Evolutionary conservation across 2,888 invertebrate species (phyloP), one percentile per base, ranked within the genome.

Genomic region (Spisula subtruncata): DNA sequence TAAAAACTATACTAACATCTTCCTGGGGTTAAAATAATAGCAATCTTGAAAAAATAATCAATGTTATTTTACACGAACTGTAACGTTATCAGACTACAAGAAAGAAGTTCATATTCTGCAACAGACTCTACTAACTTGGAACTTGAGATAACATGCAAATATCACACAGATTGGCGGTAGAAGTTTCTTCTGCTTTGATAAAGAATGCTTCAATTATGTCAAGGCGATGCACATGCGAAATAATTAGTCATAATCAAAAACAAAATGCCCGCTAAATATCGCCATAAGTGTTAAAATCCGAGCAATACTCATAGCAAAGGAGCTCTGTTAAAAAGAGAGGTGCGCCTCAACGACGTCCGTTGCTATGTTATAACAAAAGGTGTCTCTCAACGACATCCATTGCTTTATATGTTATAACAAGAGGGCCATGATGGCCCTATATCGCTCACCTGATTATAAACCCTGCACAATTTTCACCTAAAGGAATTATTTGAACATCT

Each of bases 31-130:
- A 75, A 16, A 75, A 25, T 14, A 75, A 25, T 16, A 60, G 35
- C n/a, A 35, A 35, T 75, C 29, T 75, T 25, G 35, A 75, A 35
- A 35, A 75, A 75, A 75, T 20, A 75, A 75, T 75, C 32, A 32
- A 32, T 75, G 75, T 75, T 75, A 35, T 75, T 75, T 35, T 75
- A 75, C 75, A 75, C 35, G 75, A 75, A 18, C 18, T 35, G 35
- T 35, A 32, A 35, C 16, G 41, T 75, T 75, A 25, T 75, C 35
- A 32, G 35, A 75, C 25, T 75, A 75, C 32, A 75, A 16, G 35
- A 75, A 41, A 75, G 25, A 75, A 25, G 60, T 66, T 25, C 60
- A 66, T 66, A 20, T 25, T 66, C n/a, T 66, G 60, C 25, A 66
- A 20, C n/a, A 20, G 8, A 25, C n/a, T 0, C 60, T n/a, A n/a